Base-by-base conservation (phyloP, 2,888 invertebrate genomes). In the Caenorhabditis auriculariae region DNA sequence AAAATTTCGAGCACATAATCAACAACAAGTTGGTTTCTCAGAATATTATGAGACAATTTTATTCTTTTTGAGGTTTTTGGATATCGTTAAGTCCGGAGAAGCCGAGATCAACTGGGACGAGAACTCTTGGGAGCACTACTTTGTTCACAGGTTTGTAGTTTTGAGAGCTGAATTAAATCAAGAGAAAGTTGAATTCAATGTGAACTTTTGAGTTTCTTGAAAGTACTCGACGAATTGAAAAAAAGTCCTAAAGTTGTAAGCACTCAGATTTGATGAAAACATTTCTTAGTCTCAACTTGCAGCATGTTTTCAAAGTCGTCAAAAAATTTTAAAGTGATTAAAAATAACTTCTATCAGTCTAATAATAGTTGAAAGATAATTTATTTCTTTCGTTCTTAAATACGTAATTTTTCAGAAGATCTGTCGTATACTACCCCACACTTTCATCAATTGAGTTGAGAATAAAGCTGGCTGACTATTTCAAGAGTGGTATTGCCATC, bases 401-500 rank as follows among this genome's bases (percentile, higher is more conserved):
- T n/a, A n/a, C n/a, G n/a, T 29, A 29, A 32, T 45, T 17, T 57
- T 58, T 19, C 23, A 59, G 54, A 2, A 43, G 39, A 3, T 21
- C 53, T 2, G 42, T 53, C 3, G 45, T 60, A 17, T 76, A 71
- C 46, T 80, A 64, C 49, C 79, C 79, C 15, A 66, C 77, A 4
- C 37, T 66, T 21, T 53, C 69, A 2, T 76, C 75, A 6, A 48
- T 79, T 23, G 69, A 75, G 45, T 53, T 64, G 19, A 59, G 79
- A 1, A 64, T 76, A 24, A 58, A 70, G 23, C 50, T 80, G 47
- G 79, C 75, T 6, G 55, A 64, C 24, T 53, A 69, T 19, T 54
- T 66, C 23, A 60, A 60, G n/a, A 50, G 72, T 6, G 79, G 74
- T 7, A 56, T 77, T 29, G 77, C 71, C 9, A 72, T 79, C 42